These are phyloP conservation scores for Nasua narica DNA, from an alignment of 2,797 vertebrate species.

Conservation along the genomic window DNA sequence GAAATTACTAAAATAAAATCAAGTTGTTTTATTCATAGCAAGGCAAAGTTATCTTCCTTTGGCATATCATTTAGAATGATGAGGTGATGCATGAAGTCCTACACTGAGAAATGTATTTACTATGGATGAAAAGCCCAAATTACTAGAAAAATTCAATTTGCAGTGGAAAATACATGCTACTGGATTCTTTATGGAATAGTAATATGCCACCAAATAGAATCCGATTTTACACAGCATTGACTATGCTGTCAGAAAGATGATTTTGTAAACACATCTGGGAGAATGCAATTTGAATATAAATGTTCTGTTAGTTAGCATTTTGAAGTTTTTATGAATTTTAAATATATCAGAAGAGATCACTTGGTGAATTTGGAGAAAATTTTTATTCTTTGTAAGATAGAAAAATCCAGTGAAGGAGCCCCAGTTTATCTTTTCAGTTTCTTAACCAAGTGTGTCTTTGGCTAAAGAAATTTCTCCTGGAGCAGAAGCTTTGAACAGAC, in stretches of 20 bases:
- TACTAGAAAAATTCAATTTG: constrained; percentile 71
- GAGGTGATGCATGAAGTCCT: constrained; percentile 22
- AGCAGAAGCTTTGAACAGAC: not conserved
- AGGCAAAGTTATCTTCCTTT: constrained; percentile 28
- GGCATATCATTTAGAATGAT: constrained; percentile 23
- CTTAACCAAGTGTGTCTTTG: not conserved
- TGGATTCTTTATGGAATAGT: constrained; percentile 50
- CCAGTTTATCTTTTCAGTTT: not conserved
- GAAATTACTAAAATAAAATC: constrained; percentile 52
- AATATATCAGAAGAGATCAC: constrained; percentile 56
- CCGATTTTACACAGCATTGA: constrained; percentile 48
- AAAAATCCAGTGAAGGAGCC: not conserved
- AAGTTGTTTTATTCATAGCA: constrained; percentile 43
- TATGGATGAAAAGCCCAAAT: constrained; percentile 41
- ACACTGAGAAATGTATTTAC: constrained; percentile 61
- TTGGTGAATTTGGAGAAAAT: constrained; percentile 46
- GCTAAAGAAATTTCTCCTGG: not conserved
- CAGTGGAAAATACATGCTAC: constrained; percentile 51
- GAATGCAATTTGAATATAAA: constrained; percentile 67
- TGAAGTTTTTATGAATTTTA: constrained; percentile 66
- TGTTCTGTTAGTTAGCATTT: constrained; percentile 58
- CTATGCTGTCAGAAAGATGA: constrained; percentile 42
- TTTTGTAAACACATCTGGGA: constrained; percentile 63
- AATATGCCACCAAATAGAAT: constrained; percentile 17
- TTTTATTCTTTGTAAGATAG: not conserved